These are phyloP conservation scores for Himalopsyche japonica DNA, from an alignment of 2,888 invertebrate species.

Conservation along the genomic window DNA sequence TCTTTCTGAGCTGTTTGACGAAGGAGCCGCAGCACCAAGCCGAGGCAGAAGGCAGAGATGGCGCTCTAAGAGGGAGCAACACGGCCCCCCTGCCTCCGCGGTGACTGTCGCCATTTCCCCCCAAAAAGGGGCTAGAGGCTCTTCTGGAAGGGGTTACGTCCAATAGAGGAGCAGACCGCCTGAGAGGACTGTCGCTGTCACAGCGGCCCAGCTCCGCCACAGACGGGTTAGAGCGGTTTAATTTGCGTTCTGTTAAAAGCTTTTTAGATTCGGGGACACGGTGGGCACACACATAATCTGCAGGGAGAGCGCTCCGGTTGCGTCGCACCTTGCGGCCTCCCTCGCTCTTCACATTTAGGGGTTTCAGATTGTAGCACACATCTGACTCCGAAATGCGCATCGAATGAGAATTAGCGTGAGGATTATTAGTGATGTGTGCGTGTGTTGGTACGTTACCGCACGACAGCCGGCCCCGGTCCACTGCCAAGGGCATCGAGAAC, in stretches of 20 bases:
- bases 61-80: slow-evolving; percentile 43
- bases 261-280: slow-evolving; percentile 52
- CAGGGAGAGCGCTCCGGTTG: slow-evolving; percentile 59
- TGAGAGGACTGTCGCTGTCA: slow-evolving; percentile 36
- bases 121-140: slow-evolving; percentile 32
- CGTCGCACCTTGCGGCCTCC: slow-evolving; percentile 52
- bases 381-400: slow-evolving; percentile 53
- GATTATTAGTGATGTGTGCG: slow-evolving; percentile 62
- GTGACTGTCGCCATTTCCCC: slow-evolving; percentile 10
- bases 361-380: slow-evolving; percentile 40
- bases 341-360: slow-evolving; percentile 36
- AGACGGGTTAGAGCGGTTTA: slow-evolving; percentile 58
- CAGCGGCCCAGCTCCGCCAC: slow-evolving; percentile 48
- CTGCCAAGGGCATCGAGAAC: slow-evolving; percentile 64
- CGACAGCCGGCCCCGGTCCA: slow-evolving; percentile 67
- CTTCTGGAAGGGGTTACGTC: slow-evolving; percentile 26
- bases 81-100: slow-evolving; percentile 40
- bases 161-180: slow-evolving; percentile 36
- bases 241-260: slow-evolving; percentile 52
- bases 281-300: slow-evolving; percentile 49
- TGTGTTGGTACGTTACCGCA: slow-evolving; percentile 73
- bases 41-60: slow-evolving; percentile 55
- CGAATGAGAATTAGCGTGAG: slow-evolving; percentile 54
- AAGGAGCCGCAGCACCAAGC: slow-evolving; percentile 82
- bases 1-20: slow-evolving; percentile 76